Evolutionary conservation across 2,888 invertebrate genomes (phyloP).

Genomic region (Drosophila neotestacea): DNA sequence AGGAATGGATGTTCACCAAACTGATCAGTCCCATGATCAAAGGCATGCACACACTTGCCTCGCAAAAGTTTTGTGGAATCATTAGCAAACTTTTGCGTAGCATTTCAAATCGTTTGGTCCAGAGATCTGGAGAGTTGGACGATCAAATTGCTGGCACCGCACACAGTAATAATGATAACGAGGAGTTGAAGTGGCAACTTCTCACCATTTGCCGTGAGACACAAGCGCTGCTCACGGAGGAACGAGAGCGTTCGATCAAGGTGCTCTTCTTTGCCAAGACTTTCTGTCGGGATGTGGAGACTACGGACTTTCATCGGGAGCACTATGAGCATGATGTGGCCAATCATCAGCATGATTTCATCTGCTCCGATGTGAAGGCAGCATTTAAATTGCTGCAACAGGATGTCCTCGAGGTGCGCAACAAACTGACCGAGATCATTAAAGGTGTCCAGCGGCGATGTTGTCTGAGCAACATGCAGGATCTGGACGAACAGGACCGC

Average conservation of each 20-base stretch:
- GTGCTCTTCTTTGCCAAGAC: constrained; percentile 93
- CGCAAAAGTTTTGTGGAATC: constrained; percentile 90
- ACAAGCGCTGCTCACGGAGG: constrained; percentile 91
- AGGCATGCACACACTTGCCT: constrained; percentile 91
- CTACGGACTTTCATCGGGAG: constrained; percentile 86
- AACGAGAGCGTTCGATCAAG: constrained; percentile 92
- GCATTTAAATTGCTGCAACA: constrained; percentile 88
- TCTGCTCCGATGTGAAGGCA: constrained; percentile 87
- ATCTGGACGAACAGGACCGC: constrained; percentile 76
- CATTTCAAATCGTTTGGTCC: constrained; percentile 86
- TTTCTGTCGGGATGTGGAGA: constrained; percentile 89
- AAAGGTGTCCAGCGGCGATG: constrained; percentile 83
- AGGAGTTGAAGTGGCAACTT: constrained; percentile 84
- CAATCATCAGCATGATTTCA: constrained; percentile 84
- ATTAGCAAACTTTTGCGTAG: constrained; percentile 86
- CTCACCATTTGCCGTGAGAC: constrained; percentile 90
- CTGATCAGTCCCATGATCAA: constrained; percentile 91
- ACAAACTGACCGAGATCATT: constrained; percentile 85
- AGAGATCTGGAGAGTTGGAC: constrained; percentile 85
- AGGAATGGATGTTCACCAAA: constrained; percentile 95
- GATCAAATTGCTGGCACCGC: constrained; percentile 81
- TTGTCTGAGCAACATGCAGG: constrained; percentile 79
- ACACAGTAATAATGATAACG: constrained; percentile 73
- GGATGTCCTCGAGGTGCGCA: constrained; percentile 83
- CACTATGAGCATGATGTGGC: constrained; percentile 84